phyloP scores from a whole-genome alignment of 2,888 invertebrate species.

The Hydroisotoma schaefferi region DNA sequence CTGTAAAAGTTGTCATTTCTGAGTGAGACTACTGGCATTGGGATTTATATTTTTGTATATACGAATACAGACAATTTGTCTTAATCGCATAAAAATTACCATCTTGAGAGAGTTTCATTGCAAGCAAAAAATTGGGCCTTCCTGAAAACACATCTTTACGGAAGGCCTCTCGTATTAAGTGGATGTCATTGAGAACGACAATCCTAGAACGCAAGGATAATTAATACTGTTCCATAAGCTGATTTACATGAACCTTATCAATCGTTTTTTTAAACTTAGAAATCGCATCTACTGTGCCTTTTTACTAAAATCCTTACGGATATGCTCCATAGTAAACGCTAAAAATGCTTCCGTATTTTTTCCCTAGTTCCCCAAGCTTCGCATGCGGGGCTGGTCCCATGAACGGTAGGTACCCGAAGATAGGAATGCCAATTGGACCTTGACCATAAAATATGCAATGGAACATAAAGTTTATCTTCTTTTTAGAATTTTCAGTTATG shows the following conservation, averaged over 20 bases:
- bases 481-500: neutral
- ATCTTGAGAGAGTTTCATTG: conserved; percentile 32
- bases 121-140: conserved; percentile 36
- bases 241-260: too few relatives aligned
- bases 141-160: conserved; percentile 28
- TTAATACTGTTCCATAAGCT: too few relatives aligned
- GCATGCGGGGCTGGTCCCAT: conserved; percentile 30
- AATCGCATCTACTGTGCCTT: too few relatives aligned
- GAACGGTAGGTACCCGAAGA: conserved; percentile 39
- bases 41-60: neutral
- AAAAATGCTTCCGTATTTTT: conserved; percentile 37
- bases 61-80: neutral
- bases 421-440: conserved; percentile 37
- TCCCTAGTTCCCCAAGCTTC: conserved; percentile 31
- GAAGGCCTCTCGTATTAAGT: conserved; percentile 30
- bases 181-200: conserved; percentile 35
- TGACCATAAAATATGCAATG: neutral
- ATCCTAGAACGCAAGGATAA: conserved; percentile 19
- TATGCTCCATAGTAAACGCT: conserved; percentile 35
- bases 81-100: conserved; percentile 19
- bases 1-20: conserved; percentile 8
- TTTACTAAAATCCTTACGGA: conserved; percentile 22
- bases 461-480: neutral
- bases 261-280: too few relatives aligned
- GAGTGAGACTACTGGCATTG: neutral